Evolutionary conservation across 2,797 vertebrate species (phyloP).

Genomic region (Cirrhinus mrigala): DNA sequence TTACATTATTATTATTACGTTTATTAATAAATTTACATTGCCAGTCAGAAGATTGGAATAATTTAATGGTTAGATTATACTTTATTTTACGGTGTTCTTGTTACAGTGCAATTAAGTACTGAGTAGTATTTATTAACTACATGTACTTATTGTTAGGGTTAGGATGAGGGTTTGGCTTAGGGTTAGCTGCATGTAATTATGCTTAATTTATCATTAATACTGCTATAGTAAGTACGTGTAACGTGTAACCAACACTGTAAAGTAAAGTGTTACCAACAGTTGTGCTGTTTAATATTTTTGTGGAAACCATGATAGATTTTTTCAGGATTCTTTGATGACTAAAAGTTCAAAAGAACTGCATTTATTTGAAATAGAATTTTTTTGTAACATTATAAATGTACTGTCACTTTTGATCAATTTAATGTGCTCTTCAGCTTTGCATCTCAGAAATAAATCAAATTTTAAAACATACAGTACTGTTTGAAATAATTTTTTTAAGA

Average conservation of each 20-base stretch:
- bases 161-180: not conserved
- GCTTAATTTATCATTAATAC: not conserved
- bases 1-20: too few species aligned
- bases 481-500: too few species aligned
- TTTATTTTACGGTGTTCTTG: too few species aligned
- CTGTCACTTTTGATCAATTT: not conserved
- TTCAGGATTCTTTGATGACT: not conserved
- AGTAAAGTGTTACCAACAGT: too few species aligned
- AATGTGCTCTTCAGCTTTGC: not conserved
- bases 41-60: too few species aligned
- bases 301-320: not conserved
- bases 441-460: not conserved
- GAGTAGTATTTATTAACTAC: too few species aligned
- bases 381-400: not conserved
- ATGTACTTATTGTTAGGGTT: not conserved
- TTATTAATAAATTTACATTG: too few species aligned
- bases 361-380: not conserved
- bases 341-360: too few species aligned
- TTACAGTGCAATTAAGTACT: too few species aligned
- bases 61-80: too few species aligned
- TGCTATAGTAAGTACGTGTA: not conserved
- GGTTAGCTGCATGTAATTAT: not conserved
- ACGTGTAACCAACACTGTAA: not conserved
- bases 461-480: too few species aligned
- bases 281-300: not conserved